A percentile compares a stretch with the other conserved stretches of the same genome.
phyloP scores from a whole-genome alignment of 2,113 vertebrate species.

The Noturus placidus region DNA sequence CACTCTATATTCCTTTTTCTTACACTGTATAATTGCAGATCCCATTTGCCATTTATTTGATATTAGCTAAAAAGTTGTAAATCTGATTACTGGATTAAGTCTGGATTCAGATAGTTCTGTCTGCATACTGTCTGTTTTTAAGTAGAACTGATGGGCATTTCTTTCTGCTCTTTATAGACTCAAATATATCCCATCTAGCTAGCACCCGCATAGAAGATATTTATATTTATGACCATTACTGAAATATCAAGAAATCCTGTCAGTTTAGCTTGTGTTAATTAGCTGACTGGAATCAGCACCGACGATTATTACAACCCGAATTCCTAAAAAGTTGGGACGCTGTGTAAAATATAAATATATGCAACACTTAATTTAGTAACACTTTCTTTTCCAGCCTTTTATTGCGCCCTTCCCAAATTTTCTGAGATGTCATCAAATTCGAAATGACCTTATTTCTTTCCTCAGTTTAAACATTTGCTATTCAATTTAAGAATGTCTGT shows the following conservation, averaged over 20 bases:
- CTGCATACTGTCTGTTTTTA: not conserved
- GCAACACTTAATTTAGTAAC: no score
- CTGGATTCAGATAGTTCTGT: not conserved
- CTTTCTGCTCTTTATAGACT: not conserved
- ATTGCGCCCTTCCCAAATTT: no score
- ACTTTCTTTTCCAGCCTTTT: no score
- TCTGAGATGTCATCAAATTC: no score
- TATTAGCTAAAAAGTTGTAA: not conserved
- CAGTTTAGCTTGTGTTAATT: not conserved
- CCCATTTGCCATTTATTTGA: not conserved
- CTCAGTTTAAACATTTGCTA: no score
- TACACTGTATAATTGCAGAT: not conserved
- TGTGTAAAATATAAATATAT: no score
- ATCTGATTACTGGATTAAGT: not conserved
- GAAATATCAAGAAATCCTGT: not conserved
- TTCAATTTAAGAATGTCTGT: no score
- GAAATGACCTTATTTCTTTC: no score
- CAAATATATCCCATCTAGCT: not conserved
- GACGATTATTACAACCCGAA: not conserved
- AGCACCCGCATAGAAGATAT: not conserved
- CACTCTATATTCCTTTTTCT: not conserved
- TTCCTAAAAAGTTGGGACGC: no score
- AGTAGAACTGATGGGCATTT: not conserved
- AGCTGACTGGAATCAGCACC: not conserved
- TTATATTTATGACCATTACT: not conserved